A percentile compares a stretch with the other conserved stretches of the same genome.
Evolutionary conservation across 2,888 invertebrate species (phyloP).

Genomic region (Melanchra persicariae): DNA sequence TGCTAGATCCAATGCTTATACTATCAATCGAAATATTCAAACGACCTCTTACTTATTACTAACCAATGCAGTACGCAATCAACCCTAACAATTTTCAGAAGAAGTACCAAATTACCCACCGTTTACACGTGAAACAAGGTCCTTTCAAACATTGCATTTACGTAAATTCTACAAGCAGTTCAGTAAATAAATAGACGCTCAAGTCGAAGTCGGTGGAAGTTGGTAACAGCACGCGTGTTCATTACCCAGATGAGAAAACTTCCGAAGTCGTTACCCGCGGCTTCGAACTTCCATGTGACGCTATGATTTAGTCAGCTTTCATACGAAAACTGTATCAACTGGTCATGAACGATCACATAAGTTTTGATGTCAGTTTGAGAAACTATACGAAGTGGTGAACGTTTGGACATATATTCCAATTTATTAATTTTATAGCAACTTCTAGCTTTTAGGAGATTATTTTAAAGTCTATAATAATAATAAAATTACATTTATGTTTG

Average conservation of each 20-base stretch:
- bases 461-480: slow-evolving; percentile 2
- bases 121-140: neutral
- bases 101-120: slow-evolving; percentile 2
- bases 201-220: slow-evolving; percentile 18
- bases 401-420: neutral
- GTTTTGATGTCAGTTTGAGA: slow-evolving; percentile 42
- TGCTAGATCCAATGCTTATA: neutral
- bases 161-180: slow-evolving; percentile 20
- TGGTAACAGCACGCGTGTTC: slow-evolving; percentile 42
- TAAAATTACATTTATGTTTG: neutral
- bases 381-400: slow-evolving; percentile 31
- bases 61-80: neutral
- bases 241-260: slow-evolving; percentile 63
- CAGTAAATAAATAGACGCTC: slow-evolving; percentile 22
- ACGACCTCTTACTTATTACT: neutral
- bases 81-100: neutral
- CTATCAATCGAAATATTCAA: neutral
- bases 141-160: slow-evolving; percentile 12
- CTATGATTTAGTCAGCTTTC: slow-evolving; percentile 54
- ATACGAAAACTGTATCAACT: slow-evolving; percentile 41
- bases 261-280: slow-evolving; percentile 39
- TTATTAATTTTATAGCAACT: neutral
- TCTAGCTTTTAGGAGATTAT: slow-evolving; percentile 1
- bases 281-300: slow-evolving; percentile 37
- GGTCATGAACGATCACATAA: slow-evolving; percentile 25